Base-by-base conservation (phyloP, 2,113 vertebrate genomes). In the Trichechus manatus region DNA sequence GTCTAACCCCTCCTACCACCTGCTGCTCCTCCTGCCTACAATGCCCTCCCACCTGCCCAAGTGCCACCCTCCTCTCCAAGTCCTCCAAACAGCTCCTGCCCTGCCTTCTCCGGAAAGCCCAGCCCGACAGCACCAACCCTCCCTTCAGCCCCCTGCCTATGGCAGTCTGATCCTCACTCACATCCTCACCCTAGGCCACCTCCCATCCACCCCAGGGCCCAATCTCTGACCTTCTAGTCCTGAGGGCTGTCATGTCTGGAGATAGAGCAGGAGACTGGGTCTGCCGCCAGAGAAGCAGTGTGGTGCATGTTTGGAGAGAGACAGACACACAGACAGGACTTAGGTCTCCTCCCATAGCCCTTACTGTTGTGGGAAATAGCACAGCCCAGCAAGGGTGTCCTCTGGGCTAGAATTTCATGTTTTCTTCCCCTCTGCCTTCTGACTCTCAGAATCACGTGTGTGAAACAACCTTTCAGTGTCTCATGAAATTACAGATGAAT, bases 401-500 rank as follows among this genome's bases (percentile, higher is more conserved):
- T 93, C 87, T 70, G 81, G 61, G 79, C 31, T 23, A 77, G 84
- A 29, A 56, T 89, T 92, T 59, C 72, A 29, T 89, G 15, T 19
- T 74, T 72, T 82, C 92, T 87, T 2, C 44, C 47, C 80, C 33
- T 64, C 83, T 53, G 82, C 77, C 64, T 84, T 61, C 87, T 68
- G 68, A n/a, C 63, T 79, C 84, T 82, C 50, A 63, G 63, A 68
- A 61, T 68, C 89, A 81, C 13, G 4, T 74, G 61, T 82, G 91
- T 44, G 78, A 91, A 89, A 3, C 53, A 72, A 72, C 78, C 96
- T 74, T 78, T 92, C 27, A 81, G 64, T 0, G 23, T 44, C 91
- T 95, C 82, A 11, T 81, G 86, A 93, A 79, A 80, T 90, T 91
- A 90, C 56, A 61, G 93, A n/a, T 61, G 92, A 74, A 36, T 94